A percentile compares a stretch with the other conserved stretches of the same genome.
Evolutionary conservation across 2,113 vertebrate genomes (phyloP).

Genomic region (rabbit (Oryctolagus cuniculus)): mOryCun1.1 NC_091453.1:92551501-92552000

Average conservation of each 20-base stretch:
- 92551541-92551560: background rate
- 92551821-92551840: background rate
- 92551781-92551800: background rate
- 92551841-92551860: background rate
- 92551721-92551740: background rate
- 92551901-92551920: background rate
- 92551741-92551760: background rate
- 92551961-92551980: background rate
- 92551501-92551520: background rate
- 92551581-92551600: slow-evolving; percentile 1
- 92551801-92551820: background rate
- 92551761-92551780: background rate
- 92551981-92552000: background rate
- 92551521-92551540: background rate
- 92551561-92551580: background rate
- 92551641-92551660: background rate
- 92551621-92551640: background rate
- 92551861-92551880: background rate
- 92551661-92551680: background rate
- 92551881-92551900: background rate
- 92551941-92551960: background rate
- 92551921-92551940: background rate
- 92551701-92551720: background rate
- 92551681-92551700: background rate
- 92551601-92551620: background rate